Base-by-base conservation (phyloP, 2,113 vertebrate genomes). In the Pseudopodoces humilis region DNA sequence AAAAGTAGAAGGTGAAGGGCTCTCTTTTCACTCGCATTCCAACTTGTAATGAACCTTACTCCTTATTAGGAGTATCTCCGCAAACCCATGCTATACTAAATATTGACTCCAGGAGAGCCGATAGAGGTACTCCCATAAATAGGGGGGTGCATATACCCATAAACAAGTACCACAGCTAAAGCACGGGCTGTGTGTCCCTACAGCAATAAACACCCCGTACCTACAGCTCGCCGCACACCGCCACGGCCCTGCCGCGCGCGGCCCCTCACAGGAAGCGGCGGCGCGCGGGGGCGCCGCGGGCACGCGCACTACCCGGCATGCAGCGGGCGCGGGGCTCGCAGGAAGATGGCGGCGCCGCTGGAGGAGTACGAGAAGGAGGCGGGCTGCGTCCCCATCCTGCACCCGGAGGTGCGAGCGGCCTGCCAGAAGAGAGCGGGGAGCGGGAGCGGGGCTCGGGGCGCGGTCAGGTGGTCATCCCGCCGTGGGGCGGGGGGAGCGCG, bases 331-430 rank as follows among this genome's bases (percentile, higher is more conserved):
- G 98, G 98, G 95, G 97, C 97, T 98, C 98, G 98, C 97, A 98
- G 98, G 98, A 99, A 99, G 98, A 99, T 99, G 99, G 99, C 99
- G 95, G 99, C 99, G 98, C 98, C 98, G 97, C 98, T 99, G 97
- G 99, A 99, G 94, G 99, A 99, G 97, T 99, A 99, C 97, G 99
- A 99, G 97, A 98, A 98, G 97, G 99, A 99, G 94, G 98, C 98
- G 97, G 98, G 99, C 65, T 99, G 99, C 87, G 99, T 99, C 97
- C 99, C 99, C 93, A 98, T 99, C 96, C 98, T 99, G 92, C 99
- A 99, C 95, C 98, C 99, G 4, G 99, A 99, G 99, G 99, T 99
- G 98, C 93, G 98, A n/a, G 69, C 41, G 4, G 13, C 44, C 12
- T 37, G 22, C 37, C 19, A 13, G 33, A 5, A 19, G 15, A 9